A percentile compares a stretch with the other conserved stretches of the same genome.
phyloP scores from a whole-genome alignment of 2,113 vertebrate genomes.

The Garra rufa region DNA sequence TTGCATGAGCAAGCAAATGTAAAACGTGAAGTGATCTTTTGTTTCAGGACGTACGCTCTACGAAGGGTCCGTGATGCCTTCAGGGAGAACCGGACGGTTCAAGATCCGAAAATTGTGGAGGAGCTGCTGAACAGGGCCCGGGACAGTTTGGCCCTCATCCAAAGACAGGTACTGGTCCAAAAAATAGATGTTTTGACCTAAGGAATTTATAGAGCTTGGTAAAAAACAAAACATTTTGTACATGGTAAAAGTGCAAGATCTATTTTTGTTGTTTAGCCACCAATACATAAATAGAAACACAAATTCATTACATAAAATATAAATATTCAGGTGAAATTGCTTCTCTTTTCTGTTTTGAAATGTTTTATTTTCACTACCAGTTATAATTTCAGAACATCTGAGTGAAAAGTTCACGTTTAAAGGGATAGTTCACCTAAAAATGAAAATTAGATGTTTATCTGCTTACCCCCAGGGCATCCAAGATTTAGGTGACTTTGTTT shows the following conservation, averaged over 20 bases:
- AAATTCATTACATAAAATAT: not conserved
- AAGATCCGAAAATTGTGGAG: slow-evolving; percentile 81
- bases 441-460: too few relatives aligned
- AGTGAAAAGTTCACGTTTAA: too few relatives aligned
- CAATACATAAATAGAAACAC: too few relatives aligned
- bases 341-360: not conserved
- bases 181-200: slow-evolving; percentile 11
- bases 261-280: not conserved
- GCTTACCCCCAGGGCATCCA: too few relatives aligned
- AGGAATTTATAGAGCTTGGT: not conserved
- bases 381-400: not conserved
- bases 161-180: slow-evolving; percentile 84
- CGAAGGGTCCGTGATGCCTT: slow-evolving; percentile 91
- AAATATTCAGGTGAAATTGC: not conserved
- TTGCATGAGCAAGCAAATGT: not conserved
- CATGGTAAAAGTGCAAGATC: not conserved
- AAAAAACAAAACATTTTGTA: not conserved
- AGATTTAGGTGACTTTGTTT: too few relatives aligned
- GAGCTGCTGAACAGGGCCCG: slow-evolving; percentile 82
- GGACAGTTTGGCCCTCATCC: slow-evolving; percentile 82
- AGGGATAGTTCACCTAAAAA: too few relatives aligned
- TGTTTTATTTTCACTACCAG: not conserved
- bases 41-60: slow-evolving; percentile 85
- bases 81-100: slow-evolving; percentile 84
- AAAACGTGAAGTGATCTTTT: not conserved